Evolutionary conservation across 2,113 vertebrate species (phyloP).

Genomic region (Pantherophis guttatus): DNA sequence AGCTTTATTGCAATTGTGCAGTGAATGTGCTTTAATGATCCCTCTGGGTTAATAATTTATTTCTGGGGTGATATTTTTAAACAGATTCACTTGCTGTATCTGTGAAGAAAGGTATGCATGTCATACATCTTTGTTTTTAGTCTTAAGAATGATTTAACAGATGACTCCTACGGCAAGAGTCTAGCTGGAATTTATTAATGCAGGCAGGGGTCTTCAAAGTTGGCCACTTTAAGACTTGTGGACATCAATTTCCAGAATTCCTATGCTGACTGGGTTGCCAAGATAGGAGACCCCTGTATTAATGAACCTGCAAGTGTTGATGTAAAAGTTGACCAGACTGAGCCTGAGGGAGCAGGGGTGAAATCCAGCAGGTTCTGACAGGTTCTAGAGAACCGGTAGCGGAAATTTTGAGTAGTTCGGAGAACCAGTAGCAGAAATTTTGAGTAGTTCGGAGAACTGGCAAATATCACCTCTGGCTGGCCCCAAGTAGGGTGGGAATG

Average conservation of each 20-base stretch:
- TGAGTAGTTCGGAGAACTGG: too few relatives aligned
- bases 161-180: neutral
- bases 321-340: neutral
- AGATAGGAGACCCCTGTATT: neutral
- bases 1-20: neutral
- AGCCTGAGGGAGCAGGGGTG: neutral
- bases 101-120: neutral
- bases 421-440: too few relatives aligned
- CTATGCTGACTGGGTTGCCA: neutral
- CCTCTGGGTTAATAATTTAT: neutral
- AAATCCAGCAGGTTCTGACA: too few relatives aligned
- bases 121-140: neutral
- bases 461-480: too few relatives aligned
- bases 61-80: neutral
- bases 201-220: neutral
- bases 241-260: neutral
- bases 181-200: neutral
- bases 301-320: neutral
- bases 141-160: neutral
- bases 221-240: neutral
- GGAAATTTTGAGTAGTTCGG: too few relatives aligned
- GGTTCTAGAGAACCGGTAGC: too few relatives aligned
- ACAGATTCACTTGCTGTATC: neutral
- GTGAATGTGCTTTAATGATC: neutral
- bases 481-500: too few relatives aligned